Evolutionary conservation across 2,113 vertebrate species (phyloP).

Genomic region (Salvelinus sp.): DNA sequence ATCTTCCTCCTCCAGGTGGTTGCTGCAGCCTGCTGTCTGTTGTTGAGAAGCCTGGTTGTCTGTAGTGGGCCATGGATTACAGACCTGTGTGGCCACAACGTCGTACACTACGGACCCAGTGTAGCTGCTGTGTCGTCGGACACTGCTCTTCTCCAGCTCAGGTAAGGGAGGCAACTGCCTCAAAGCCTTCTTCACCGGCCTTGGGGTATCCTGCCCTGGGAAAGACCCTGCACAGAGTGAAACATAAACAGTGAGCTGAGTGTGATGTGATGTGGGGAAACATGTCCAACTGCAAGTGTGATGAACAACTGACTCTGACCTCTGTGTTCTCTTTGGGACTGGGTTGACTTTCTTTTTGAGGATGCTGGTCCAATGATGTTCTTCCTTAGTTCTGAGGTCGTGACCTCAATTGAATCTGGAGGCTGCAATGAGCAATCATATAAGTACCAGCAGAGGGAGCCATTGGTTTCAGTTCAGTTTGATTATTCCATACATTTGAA

Average conservation of each 20-base stretch:
- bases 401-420: background rate
- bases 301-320: background rate
- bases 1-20: background rate
- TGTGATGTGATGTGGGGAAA: background rate
- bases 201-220: background rate
- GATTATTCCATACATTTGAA: background rate
- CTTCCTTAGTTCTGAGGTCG: background rate
- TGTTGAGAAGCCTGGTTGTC: background rate
- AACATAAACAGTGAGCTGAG: background rate
- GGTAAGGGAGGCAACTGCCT: conserved; percentile 24
- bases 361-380: too few species aligned
- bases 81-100: conserved; percentile 1
- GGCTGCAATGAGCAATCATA: background rate
- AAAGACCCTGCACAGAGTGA: background rate
- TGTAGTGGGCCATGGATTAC: background rate
- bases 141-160: background rate
- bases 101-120: conserved; percentile 4
- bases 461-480: background rate
- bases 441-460: conserved; percentile 1
- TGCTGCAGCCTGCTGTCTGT: background rate
- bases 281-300: background rate
- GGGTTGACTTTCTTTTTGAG: background rate
- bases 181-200: background rate
- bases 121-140: conserved; percentile 11
- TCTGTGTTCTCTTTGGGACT: background rate